These are phyloP conservation scores for Aurelia coerulea DNA, from an alignment of 30 jellyfish, hydroid and myxozoan species.

Conservation along the genomic window DNA sequence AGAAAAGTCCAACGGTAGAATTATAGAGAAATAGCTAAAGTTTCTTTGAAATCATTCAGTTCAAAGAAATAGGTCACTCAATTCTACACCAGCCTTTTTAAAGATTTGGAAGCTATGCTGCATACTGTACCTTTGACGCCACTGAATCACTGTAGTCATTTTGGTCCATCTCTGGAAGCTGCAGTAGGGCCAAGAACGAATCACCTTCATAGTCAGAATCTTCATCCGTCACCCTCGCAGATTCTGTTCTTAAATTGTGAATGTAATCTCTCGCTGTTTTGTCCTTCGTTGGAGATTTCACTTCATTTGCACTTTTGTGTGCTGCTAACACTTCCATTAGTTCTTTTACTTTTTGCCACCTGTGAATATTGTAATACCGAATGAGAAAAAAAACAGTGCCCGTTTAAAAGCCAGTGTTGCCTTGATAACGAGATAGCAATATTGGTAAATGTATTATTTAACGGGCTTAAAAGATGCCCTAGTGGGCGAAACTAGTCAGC, in stretches of 20 bases:
- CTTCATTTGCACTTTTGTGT: neutral
- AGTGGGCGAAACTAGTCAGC: too few species aligned
- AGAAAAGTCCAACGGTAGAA: too few species aligned
- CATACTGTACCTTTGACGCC: neutral
- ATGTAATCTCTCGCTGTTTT: neutral
- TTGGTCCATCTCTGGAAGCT: neutral
- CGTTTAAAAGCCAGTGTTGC: too few species aligned
- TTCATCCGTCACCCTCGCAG: neutral
- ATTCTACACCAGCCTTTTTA: too few species aligned
- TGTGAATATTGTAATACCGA: neutral
- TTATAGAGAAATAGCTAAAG: too few species aligned
- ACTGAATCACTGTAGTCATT: neutral
- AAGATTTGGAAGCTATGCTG: too few species aligned
- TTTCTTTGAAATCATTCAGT: too few species aligned
- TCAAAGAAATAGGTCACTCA: too few species aligned
- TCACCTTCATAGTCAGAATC: neutral
- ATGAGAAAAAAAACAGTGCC: too few species aligned
- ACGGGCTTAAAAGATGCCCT: too few species aligned
- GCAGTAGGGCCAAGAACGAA: neutral
- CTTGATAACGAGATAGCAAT: too few species aligned
- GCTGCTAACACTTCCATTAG: neutral
- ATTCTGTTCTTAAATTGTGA: neutral
- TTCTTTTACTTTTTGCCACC: conserved; percentile 3
- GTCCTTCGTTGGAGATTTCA: conserved; percentile 9
- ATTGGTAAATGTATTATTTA: too few species aligned